Evolutionary conservation across 2,113 vertebrate genomes (phyloP), one percentile per base, ranked within the genome.

Genomic region (Caracal caracal): DNA sequence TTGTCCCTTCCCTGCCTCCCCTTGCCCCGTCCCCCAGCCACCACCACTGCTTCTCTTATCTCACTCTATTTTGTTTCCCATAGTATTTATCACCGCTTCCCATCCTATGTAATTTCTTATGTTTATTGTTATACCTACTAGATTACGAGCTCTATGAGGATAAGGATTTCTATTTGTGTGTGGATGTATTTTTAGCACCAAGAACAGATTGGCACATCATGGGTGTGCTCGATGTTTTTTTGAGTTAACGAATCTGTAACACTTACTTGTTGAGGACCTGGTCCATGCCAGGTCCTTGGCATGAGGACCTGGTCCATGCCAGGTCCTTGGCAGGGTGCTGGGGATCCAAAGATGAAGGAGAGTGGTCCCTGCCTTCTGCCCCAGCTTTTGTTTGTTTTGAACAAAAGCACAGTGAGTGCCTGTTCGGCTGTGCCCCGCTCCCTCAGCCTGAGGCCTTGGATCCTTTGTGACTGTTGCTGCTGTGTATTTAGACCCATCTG

Each of bases 11-110:
- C 33, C 47, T n/a, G 7, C 22, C 35, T 71, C 37, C 33, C 10
- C n/a, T 92, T 40, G 30, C 28, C n/a, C 16, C 0, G 0, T 4
- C 11, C 30, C 43, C 37, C 0, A 1, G 80, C 47, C 53, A 53
- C 71, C 78, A 81, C 75, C 28, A 12, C 49, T 1, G 5, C 83
- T 73, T 80, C 66, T 61, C 65, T 61, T 19, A 3, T 37, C 20
- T 10, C 12, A 7, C 71, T 79, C 1, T 22, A 1, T 37, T 35
- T n/a, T 51, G n/a, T 79, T 20, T 7, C 16, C 53, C 13, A 6
- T 40, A 51, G 24, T 26, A 24, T 19, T 43, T 47, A 3, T 0
- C 40, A 9, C 80, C 70, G 75, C 79, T 73, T 92, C 63, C 70
- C 35, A 70, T 53, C 22, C 20, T 87, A 0, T 75, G 3, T 93